Base-by-base conservation (phyloP, 1,140 invertebrate species). In the Drosophila albomicans region DNA sequence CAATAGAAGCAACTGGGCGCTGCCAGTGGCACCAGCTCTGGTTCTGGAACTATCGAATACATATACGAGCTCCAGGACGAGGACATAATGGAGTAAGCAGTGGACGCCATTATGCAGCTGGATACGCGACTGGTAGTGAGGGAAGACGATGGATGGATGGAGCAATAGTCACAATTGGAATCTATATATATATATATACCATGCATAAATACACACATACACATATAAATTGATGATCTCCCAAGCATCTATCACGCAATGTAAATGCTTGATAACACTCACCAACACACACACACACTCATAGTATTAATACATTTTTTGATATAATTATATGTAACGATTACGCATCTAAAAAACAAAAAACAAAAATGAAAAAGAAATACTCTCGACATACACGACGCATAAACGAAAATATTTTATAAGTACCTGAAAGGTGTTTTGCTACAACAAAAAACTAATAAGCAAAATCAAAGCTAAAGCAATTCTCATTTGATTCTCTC, bases 351-450 rank as follows among this genome's bases (percentile, higher is more conserved):
- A 15, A 54, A 25, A 25, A 25, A 25, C 1, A n/a, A 20, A 20
- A 20, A 16, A 16, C 16, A 16, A 2, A 20, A 20, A 20, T 0
- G 2, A 20, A 20, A 25, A 25, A 25, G 20, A 25, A 57, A 38
- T 56, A 56, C 52, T 25, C 52, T 38, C 35, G 20, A 61, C 11
- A 51, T 41, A 20, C 28, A 64, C 35, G 54, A 75, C 73, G 70
- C 63, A 63, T 74, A 63, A 77, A 68, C 46, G 41, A 73, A 63
- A 49, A 73, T 77, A 77, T 77, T 77, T 73, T 73, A 67, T 73
- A 73, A 77, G 75, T 77, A 77, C 75, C 75, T 77, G 75, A 77
- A 77, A 73, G 75, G 75, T 77, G 70, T 77, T 43, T 43, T 74
- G 70, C 70, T 73, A 67, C 73, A 64, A 35, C 35, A 38, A 59